Evolutionary conservation across 2,888 invertebrate genomes (phyloP).

Genomic region (Callinectes sapidus): DNA sequence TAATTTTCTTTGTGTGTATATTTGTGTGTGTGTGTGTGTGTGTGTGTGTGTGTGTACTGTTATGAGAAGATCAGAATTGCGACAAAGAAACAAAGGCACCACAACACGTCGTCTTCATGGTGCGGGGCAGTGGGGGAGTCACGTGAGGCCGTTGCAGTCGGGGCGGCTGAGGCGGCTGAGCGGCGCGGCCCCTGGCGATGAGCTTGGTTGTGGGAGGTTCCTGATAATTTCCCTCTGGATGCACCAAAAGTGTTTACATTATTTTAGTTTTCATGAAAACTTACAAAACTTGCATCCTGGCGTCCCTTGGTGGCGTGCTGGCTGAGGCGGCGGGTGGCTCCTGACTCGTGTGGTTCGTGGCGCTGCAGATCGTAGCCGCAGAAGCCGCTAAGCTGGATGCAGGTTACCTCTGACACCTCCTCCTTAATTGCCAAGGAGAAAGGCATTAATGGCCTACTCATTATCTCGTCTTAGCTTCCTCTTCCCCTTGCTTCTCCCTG

Average conservation of each 20-base stretch:
- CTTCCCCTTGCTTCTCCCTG: neutral
- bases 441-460: neutral
- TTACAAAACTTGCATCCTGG: constrained; percentile 22
- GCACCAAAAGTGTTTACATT: constrained; percentile 28
- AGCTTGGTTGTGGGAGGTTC: constrained; percentile 8
- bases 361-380: neutral
- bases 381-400: neutral
- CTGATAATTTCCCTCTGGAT: constrained; percentile 36
- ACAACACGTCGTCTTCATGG: neutral
- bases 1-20: neutral
- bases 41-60: neutral
- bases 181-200: neutral
- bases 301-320: neutral
- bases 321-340: neutral
- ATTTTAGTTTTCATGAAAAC: constrained; percentile 28
- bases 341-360: neutral
- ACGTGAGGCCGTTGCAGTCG: neutral
- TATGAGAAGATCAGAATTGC: neutral
- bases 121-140: neutral
- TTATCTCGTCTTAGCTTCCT: neutral
- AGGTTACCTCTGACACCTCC: neutral
- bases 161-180: neutral
- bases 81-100: neutral
- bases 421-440: neutral
- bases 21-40: neutral